Evolutionary conservation across 2,888 invertebrate genomes (phyloP).

Genomic region (Acronicta psi): DNA sequence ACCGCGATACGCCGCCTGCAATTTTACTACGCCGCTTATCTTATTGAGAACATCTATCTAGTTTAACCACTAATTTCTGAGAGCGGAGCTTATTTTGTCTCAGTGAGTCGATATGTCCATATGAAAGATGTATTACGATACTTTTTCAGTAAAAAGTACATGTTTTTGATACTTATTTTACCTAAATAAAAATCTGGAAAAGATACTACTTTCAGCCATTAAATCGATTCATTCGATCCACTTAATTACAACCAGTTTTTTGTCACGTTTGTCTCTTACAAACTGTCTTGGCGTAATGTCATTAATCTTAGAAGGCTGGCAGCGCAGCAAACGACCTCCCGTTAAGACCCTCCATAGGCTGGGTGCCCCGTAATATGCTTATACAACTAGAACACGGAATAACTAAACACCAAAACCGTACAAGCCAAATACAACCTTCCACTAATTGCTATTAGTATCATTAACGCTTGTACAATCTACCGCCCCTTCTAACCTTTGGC

Average conservation of each 20-base stretch:
- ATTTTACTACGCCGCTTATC: constrained; percentile 52
- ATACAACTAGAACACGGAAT: constrained; percentile 73
- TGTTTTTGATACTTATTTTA: too few relatives aligned
- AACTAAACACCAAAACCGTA: constrained; percentile 75
- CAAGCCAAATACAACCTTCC: constrained; percentile 83
- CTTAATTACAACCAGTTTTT: constrained; percentile 80
- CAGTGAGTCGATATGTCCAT: background rate
- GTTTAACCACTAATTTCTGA: constrained; percentile 29
- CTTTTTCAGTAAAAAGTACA: too few relatives aligned
- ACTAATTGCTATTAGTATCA: constrained; percentile 82
- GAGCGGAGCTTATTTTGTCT: constrained; percentile 11
- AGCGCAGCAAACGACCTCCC: constrained; percentile 87
- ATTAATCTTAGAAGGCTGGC: constrained; percentile 87
- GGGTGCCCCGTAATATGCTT: constrained; percentile 83
- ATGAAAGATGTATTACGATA: too few relatives aligned
- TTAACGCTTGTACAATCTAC: constrained; percentile 73
- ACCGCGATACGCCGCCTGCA: constrained; percentile 38
- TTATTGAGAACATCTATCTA: constrained; percentile 38
- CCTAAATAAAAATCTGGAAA: background rate
- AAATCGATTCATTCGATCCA: constrained; percentile 67
- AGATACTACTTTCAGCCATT: constrained; percentile 39
- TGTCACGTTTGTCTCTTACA: constrained; percentile 82
- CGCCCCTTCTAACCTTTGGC: constrained; percentile 72
- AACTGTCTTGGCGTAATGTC: constrained; percentile 84
- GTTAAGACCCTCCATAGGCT: constrained; percentile 85